Evolutionary conservation across 2,797 vertebrate genomes (phyloP).

Genomic region (Eospalax fontanierii): DNA sequence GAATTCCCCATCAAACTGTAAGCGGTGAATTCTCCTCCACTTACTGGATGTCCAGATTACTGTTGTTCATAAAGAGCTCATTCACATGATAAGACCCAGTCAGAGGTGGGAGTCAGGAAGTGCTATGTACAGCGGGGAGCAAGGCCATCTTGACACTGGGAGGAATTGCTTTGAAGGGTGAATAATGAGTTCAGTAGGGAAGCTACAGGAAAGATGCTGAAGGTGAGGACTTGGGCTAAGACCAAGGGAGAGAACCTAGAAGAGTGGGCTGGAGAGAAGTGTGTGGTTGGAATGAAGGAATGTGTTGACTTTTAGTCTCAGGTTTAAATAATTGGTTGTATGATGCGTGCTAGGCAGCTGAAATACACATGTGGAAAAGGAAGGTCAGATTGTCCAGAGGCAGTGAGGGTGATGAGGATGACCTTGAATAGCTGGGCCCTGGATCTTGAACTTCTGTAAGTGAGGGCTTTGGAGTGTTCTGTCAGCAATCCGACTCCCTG

Average conservation of each 20-base stretch:
- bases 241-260: not conserved
- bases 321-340: not conserved
- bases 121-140: not conserved
- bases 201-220: fast-evolving
- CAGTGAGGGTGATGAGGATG: not conserved
- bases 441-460: not conserved
- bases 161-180: not conserved
- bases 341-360: not conserved
- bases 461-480: not conserved
- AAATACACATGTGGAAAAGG: not conserved
- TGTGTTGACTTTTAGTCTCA: not conserved
- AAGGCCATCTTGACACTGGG: not conserved
- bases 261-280: not conserved
- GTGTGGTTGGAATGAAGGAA: not conserved
- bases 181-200: not conserved
- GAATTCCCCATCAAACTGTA: not conserved
- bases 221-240: not conserved
- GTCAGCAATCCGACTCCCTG: not conserved
- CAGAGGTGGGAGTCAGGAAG: not conserved
- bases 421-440: not conserved
- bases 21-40: not conserved
- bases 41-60: not conserved
- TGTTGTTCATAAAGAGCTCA: not conserved
- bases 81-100: not conserved
- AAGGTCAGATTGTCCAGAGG: not conserved